These are phyloP conservation scores for Mesochorus sp. DNA, from an alignment of 2,888 invertebrate species.

Conservation along the genomic window DNA sequence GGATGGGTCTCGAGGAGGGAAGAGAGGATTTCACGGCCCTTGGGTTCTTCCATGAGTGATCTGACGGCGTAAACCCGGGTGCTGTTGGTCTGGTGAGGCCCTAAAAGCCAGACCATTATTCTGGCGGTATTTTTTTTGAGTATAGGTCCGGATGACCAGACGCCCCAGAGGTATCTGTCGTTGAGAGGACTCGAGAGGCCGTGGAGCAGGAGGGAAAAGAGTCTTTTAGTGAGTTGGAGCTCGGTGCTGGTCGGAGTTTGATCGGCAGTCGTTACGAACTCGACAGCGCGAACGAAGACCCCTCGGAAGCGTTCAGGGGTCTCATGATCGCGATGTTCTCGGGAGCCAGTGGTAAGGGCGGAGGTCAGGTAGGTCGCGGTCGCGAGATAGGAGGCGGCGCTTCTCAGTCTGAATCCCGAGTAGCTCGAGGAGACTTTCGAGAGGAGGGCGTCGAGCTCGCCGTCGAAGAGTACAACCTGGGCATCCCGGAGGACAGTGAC, in stretches of 20 bases:
- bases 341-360: slow-evolving; percentile 65
- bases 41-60: slow-evolving; percentile 81
- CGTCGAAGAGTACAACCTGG: slow-evolving; percentile 83
- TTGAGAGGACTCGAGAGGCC: slow-evolving; percentile 80
- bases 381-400: slow-evolving; percentile 78
- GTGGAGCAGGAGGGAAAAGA: slow-evolving; percentile 83
- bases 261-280: slow-evolving; percentile 82
- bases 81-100: slow-evolving; percentile 81
- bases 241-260: slow-evolving; percentile 75
- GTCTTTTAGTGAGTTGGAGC: slow-evolving; percentile 82
- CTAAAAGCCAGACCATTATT: slow-evolving; percentile 82
- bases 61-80: slow-evolving; percentile 82
- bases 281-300: slow-evolving; percentile 83
- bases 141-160: slow-evolving; percentile 78
- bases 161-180: slow-evolving; percentile 77
- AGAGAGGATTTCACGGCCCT: slow-evolving; percentile 80
- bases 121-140: slow-evolving; percentile 81
- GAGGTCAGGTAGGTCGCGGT: slow-evolving; percentile 76
- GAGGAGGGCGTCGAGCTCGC: slow-evolving; percentile 84
- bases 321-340: slow-evolving; percentile 80
- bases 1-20: slow-evolving; percentile 81
- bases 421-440: slow-evolving; percentile 77
- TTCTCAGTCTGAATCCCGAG: slow-evolving; percentile 77
- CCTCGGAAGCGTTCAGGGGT: slow-evolving; percentile 83
- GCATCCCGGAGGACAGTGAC: slow-evolving; percentile 82